Percentiles rank a stretch among this genome's conserved stretches.
phyloP scores from a whole-genome alignment of 2,113 vertebrate genomes.

The Rissa tridactyla region DNA sequence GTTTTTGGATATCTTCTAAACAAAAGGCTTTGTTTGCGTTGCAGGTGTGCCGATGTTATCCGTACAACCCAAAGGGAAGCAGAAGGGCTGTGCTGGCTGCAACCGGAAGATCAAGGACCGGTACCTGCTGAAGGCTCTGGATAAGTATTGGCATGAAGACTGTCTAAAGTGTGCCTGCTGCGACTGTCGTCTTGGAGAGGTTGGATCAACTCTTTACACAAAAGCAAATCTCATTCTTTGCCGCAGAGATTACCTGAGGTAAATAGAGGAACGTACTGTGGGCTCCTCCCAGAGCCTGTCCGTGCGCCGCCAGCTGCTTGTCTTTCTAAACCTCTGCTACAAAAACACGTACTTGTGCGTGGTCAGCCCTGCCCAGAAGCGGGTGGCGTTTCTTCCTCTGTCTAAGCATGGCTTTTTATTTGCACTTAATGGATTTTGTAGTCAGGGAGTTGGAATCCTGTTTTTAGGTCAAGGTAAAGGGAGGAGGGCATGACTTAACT shows the following conservation, averaged over 20 bases:
- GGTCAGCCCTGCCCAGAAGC: not conserved
- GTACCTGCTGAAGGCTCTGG: slow-evolving; percentile 98
- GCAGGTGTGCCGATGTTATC: slow-evolving; percentile 97
- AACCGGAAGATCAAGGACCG: slow-evolving; percentile 99
- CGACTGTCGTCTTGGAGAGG: slow-evolving; percentile 98
- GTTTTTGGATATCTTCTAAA: not conserved
- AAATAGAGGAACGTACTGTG: slow-evolving; percentile 31
- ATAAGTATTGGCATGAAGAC: slow-evolving; percentile 99
- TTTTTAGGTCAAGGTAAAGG: not conserved
- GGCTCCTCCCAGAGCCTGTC: not conserved
- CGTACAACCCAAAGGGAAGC: slow-evolving; percentile 98
- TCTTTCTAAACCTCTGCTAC: not conserved
- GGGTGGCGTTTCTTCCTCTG: not conserved
- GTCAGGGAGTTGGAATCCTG: not conserved
- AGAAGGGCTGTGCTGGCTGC: slow-evolving; percentile 99
- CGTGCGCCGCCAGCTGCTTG: not conserved
- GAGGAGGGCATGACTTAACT: not conserved
- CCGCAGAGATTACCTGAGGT: slow-evolving; percentile 99
- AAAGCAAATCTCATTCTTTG: slow-evolving; percentile 99
- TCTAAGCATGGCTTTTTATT: not conserved
- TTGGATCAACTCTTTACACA: slow-evolving; percentile 99
- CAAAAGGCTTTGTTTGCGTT: slow-evolving; percentile 69
- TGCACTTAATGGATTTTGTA: not conserved
- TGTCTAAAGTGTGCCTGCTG: slow-evolving; percentile 99
- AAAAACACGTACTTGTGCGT: not conserved